Base-by-base conservation (phyloP, 2,113 vertebrate species). In the Coreoperca whiteheadi region DNA sequence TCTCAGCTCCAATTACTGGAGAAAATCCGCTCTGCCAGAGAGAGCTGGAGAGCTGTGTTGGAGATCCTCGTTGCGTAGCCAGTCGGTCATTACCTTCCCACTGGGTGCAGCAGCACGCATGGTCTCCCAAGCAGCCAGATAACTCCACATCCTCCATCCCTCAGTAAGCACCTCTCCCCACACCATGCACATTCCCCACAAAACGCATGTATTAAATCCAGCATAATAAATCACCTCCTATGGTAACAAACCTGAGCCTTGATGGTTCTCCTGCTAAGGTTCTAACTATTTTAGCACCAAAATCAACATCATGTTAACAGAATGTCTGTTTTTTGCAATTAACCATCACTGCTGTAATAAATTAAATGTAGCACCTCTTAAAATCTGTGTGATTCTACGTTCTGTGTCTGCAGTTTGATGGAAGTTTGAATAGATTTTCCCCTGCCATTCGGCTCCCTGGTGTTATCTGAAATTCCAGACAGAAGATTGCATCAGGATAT, bases 81-180 rank as follows among this genome's bases (percentile, higher is more conserved):
- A 53, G 74, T 79, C 54, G 80, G 90, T 87, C 90, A 92, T 93
- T 93, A 93, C 87, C 82, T 88, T 86, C 91, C 88, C 84, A 88
- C 87, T 67, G 85, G 87, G 87, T 85, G 79, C 87, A 89, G 82
- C 89, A 84, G 70, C 88, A 88, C 18, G 89, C 89, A 81, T 86
- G 87, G 82, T 80, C 86, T 90, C 88, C 79, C 85, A 88, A 85
- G 83, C 85, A 85, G 72, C 48, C 78, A 80, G 67, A 70, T 81
- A 50, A 74, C 84, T 65, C 76, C 63, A 72, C 89, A 86, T 73
- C 74, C 81, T 85, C 78, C 64, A 64, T 78, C 79, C 71, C 61
- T 81, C 81, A 43, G 60, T 76, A 63, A 85, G 74, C 72, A 74
- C 74, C 85, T 79, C 82, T 89, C 68, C 75, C 77, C 67, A 73